A percentile compares a stretch with the other conserved stretches of the same genome.
Conservation (phyloP, 2,888 invertebrate genomes). For the Agapostemon virescens region DNA sequence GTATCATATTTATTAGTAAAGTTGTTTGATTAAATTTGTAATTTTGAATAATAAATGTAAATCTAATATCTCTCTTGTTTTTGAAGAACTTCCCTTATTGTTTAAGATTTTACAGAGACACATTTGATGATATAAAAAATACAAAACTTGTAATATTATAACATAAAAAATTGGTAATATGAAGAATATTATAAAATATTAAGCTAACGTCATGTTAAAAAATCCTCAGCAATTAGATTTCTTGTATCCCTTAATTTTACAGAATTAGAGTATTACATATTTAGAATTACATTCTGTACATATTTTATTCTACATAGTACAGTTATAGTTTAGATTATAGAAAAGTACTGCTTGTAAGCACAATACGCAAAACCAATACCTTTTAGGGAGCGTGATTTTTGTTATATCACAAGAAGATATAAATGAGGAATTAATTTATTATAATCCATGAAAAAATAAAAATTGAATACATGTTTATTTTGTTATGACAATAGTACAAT, state of each 20-base stretch:
- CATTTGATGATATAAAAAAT: neutral
- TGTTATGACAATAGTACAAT: neutral
- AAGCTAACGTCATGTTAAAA: no score
- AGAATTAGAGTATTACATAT: neutral
- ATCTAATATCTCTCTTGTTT: neutral
- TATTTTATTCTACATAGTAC: neutral
- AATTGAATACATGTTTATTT: neutral
- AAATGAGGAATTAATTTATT: slow-evolving; percentile 13
- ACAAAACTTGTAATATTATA: neutral
- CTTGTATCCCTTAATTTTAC: neutral
- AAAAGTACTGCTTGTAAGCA: neutral
- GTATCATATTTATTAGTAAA: no score
- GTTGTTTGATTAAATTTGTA: no score
- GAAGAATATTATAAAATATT: no score
- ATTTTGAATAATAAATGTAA: neutral
- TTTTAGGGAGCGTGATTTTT: neutral
- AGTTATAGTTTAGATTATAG: neutral
- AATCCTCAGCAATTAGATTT: neutral
- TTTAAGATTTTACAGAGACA: neutral
- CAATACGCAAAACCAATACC: neutral
- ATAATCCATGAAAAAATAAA: neutral
- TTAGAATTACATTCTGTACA: neutral
- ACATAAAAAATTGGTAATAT: no score
- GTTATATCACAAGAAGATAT: neutral
- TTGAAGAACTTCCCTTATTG: neutral